phyloP scores from a whole-genome alignment of 2,113 vertebrate genomes.

The Lampris megalopsis region DNA sequence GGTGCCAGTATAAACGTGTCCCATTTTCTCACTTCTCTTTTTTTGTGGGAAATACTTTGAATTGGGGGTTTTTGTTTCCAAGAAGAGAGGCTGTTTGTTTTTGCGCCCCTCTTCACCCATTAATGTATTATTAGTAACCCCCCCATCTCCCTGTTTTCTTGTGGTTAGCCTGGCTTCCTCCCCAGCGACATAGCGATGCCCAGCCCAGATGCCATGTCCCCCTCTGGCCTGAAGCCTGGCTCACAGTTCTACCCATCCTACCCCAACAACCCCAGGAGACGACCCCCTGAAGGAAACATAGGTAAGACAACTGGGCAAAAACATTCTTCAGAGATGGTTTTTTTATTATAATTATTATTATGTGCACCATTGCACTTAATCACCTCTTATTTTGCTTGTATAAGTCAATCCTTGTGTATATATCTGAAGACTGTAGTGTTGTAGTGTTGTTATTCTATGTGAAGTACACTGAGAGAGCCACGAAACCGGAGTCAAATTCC shows the following conservation, averaged over 20 bases:
- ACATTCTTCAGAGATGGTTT: not conserved
- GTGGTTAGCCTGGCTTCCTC: conserved; percentile 89
- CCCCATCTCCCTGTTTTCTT: conserved; percentile 24
- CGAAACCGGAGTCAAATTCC: too few species aligned
- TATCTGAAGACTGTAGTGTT: too few species aligned
- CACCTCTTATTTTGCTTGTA: not conserved
- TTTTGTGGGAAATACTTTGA: conserved; percentile 61
- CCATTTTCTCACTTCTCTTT: conserved; percentile 55
- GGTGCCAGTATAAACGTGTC: conserved; percentile 28
- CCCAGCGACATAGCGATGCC: conserved; percentile 90
- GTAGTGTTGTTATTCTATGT: too few species aligned
- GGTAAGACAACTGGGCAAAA: conserved; percentile 80
- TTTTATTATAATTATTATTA: not conserved
- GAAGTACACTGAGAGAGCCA: too few species aligned
- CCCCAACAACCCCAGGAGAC: conserved; percentile 90
- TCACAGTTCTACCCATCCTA: conserved; percentile 93
- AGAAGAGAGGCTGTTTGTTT: conserved; percentile 33
- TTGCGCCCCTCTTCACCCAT: conserved; percentile 7
- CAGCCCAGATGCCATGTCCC: conserved; percentile 92
- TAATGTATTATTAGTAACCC: conserved; percentile 31
- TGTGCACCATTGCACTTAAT: not conserved
- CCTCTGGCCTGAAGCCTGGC: conserved; percentile 88
- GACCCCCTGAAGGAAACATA: conserved; percentile 89
- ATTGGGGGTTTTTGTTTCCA: conserved; percentile 45
- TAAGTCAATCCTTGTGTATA: too few species aligned